phyloP scores from a whole-genome alignment of 2,113 vertebrate genomes.

The Actinemys pallida region DNA sequence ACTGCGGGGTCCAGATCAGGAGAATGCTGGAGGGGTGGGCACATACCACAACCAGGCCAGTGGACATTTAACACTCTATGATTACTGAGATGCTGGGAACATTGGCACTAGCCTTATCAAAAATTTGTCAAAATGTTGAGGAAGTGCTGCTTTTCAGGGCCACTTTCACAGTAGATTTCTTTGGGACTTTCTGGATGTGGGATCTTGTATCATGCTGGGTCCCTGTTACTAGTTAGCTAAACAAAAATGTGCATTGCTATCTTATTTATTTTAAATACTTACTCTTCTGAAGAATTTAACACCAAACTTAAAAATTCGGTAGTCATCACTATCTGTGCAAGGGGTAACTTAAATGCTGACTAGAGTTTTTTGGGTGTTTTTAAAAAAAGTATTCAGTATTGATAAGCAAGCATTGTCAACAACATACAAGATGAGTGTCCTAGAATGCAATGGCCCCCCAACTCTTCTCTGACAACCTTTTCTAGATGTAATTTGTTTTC shows the following conservation, averaged over 20 bases:
- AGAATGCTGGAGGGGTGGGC: fast-evolving
- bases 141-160: neutral
- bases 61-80: neutral
- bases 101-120: neutral
- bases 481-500: neutral
- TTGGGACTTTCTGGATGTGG: neutral
- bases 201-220: neutral
- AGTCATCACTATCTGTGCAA: neutral
- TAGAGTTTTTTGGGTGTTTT: neutral
- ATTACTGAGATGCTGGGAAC: neutral
- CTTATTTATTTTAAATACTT: neutral
- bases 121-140: neutral
- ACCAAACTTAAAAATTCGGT: neutral
- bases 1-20: neutral
- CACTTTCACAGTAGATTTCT: neutral
- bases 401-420: neutral
- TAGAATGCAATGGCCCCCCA: neutral
- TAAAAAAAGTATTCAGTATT: neutral
- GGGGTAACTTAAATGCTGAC: neutral
- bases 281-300: neutral
- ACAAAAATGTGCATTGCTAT: neutral
- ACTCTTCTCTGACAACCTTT: neutral
- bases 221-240: neutral
- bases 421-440: neutral
- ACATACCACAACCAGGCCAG: neutral